Evolutionary conservation across 1,140 invertebrate species (phyloP).

Genomic region (Philotrypesis tridentata): DNA sequence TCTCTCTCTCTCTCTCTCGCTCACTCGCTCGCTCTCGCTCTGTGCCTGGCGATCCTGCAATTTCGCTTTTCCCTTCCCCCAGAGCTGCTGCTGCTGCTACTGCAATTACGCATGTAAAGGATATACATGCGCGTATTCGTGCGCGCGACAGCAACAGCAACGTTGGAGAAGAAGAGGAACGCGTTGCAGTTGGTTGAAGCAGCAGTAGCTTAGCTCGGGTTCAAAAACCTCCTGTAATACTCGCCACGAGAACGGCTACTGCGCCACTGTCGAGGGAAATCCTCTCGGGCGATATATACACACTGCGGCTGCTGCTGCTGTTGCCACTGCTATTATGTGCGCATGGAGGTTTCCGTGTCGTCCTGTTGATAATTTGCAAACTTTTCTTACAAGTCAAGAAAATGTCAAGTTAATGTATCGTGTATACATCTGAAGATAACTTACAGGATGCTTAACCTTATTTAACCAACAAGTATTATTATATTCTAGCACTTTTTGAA

Average conservation of each 20-base stretch:
- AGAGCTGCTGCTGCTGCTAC: too few relatives aligned
- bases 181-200: not conserved
- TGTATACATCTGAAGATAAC: too few relatives aligned
- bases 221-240: constrained; percentile 22
- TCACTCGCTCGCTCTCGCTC: too few relatives aligned
- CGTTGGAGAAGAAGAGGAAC: constrained; percentile 26
- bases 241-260: not conserved
- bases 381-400: too few relatives aligned
- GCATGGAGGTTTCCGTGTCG: not conserved
- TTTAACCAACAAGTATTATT: not conserved
- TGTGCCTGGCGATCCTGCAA: not conserved
- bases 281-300: not conserved
- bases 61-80: not conserved
- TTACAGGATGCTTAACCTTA: not conserved
- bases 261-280: not conserved
- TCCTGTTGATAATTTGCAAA: not conserved
- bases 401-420: too few relatives aligned
- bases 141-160: constrained; percentile 19
- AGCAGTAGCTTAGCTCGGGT: not conserved
- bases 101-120: constrained; percentile 32
- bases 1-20: too few relatives aligned
- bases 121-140: constrained; percentile 1
- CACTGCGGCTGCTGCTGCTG: too few relatives aligned
- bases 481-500: not conserved
- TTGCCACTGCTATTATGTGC: too few relatives aligned